phyloP scores from a whole-genome alignment of 2,797 vertebrate species.

The Halcyon chelicuti region DNA sequence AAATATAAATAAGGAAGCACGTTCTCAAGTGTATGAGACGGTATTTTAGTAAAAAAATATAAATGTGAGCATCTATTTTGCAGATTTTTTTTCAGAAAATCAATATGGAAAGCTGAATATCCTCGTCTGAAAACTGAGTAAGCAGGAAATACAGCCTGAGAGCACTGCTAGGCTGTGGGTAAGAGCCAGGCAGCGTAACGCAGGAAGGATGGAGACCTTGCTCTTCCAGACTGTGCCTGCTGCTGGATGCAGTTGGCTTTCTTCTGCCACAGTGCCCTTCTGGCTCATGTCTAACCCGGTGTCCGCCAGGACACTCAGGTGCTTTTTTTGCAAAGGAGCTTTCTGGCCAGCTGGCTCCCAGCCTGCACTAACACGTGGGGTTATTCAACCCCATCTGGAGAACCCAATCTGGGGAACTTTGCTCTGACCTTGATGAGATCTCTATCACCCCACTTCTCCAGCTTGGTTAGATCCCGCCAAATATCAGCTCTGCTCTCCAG shows the following conservation, averaged over 20 bases:
- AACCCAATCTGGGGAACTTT: background rate
- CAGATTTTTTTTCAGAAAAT: background rate
- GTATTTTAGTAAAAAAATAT: background rate
- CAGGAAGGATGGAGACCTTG: background rate
- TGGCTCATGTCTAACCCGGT: background rate
- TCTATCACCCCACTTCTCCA: background rate
- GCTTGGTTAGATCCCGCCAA: background rate
- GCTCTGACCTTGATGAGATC: background rate
- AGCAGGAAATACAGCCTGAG: background rate
- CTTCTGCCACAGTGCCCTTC: background rate
- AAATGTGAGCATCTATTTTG: background rate
- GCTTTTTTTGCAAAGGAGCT: background rate
- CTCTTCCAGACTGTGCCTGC: background rate
- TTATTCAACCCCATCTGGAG: background rate
- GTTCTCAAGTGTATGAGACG: background rate
- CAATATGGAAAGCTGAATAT: background rate
- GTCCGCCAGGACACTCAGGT: background rate
- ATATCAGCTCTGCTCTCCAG: background rate
- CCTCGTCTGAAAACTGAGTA: background rate
- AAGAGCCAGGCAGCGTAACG: background rate
- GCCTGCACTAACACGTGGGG: no score
- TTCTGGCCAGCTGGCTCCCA: background rate
- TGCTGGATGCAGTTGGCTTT: fast-evolving
- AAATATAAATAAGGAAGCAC: background rate
- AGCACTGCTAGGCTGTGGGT: background rate